These are phyloP conservation scores for Boloria selene DNA, from an alignment of 2,888 invertebrate species.

Conservation along the genomic window DNA sequence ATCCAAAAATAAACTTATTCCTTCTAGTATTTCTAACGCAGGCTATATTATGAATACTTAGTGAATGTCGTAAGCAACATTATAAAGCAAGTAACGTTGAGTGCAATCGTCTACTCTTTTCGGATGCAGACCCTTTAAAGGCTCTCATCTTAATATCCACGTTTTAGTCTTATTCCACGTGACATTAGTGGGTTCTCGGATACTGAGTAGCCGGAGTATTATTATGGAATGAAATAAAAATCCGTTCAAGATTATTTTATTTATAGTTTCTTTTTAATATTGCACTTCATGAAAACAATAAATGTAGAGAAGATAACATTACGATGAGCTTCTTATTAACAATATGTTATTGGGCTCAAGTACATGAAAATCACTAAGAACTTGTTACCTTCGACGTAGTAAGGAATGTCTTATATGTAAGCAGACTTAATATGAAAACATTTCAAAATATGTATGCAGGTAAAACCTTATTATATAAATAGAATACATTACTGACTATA, in stretches of 20 bases:
- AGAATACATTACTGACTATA: not conserved
- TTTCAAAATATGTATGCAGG: too few relatives aligned
- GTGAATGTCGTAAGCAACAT: slow-evolving; percentile 42
- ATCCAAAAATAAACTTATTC: slow-evolving; percentile 28
- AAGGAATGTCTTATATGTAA: too few relatives aligned
- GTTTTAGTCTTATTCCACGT: slow-evolving; percentile 78
- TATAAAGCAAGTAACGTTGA: slow-evolving; percentile 50
- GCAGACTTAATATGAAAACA: too few relatives aligned
- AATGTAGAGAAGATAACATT: too few relatives aligned
- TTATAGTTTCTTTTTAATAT: not conserved
- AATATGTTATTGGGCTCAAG: too few relatives aligned
- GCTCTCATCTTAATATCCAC: slow-evolving; percentile 77
- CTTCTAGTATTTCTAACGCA: slow-evolving; percentile 26
- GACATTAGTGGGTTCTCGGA: slow-evolving; percentile 65
- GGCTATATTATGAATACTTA: slow-evolving; percentile 35
- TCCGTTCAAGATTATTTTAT: not conserved
- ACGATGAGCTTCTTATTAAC: too few relatives aligned
- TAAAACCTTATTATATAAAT: too few relatives aligned
- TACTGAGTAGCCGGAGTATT: slow-evolving; percentile 45
- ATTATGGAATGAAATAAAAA: slow-evolving; percentile 29
- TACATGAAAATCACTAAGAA: too few relatives aligned
- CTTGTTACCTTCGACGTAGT: too few relatives aligned
- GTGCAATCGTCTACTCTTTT: slow-evolving; percentile 70
- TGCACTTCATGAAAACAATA: not conserved
- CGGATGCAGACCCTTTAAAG: slow-evolving; percentile 70